Evolutionary conservation across 2,888 invertebrate species (phyloP).

Genomic region (Argynnis bischoffii): DNA sequence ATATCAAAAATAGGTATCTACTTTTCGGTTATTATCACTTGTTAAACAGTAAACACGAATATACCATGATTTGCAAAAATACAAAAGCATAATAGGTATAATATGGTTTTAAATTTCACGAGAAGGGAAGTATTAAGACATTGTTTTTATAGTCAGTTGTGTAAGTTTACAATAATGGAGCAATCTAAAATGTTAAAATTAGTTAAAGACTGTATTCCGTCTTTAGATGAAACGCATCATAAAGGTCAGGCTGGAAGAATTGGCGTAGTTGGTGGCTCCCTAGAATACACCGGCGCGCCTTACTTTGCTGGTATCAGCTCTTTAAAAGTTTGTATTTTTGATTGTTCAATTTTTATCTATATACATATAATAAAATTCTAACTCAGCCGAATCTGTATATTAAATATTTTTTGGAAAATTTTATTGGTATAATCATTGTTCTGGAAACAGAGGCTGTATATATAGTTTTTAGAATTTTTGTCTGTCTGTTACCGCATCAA

Average conservation of each 20-base stretch:
- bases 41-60: no score
- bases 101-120: slow-evolving; percentile 13
- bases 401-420: no score
- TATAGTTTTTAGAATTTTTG: no score
- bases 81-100: neutral
- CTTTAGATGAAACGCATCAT: slow-evolving; percentile 84
- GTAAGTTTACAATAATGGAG: slow-evolving; percentile 26
- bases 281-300: slow-evolving; percentile 98
- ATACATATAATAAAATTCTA: no score
- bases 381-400: no score
- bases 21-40: no score
- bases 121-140: slow-evolving; percentile 19
- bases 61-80: no score
- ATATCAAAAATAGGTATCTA: no score
- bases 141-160: slow-evolving; percentile 27
- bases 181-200: slow-evolving; percentile 46
- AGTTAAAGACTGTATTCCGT: slow-evolving; percentile 80
- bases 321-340: slow-evolving; percentile 80
- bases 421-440: no score
- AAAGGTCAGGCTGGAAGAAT: slow-evolving; percentile 97
- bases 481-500: no score
- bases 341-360: neutral
- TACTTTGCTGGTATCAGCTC: slow-evolving; percentile 97
- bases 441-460: no score
- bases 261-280: slow-evolving; percentile 96